Evolutionary conservation across 2,888 invertebrate genomes (phyloP), one percentile per base, ranked within the genome.

Genomic region (Lochmaea crataegi): DNA sequence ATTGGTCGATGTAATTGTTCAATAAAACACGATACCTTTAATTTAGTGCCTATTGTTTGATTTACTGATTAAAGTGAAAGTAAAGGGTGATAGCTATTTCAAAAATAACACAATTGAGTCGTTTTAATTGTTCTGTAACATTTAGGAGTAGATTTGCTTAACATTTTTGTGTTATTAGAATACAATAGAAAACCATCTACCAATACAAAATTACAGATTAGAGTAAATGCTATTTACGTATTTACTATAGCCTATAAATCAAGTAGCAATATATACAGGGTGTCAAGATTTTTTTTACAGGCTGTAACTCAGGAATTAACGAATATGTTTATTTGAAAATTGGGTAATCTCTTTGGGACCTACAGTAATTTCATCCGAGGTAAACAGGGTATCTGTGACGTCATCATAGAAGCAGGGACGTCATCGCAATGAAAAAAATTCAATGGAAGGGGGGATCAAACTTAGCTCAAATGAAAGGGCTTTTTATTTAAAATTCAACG

Each of bases 21-120:
- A 56, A 64, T 56, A 69, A 69, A 53, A 64, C 41, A 53, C 53
- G 56, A 64, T 64, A 64, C 57, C 64, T 70, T 64, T 70, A 64
- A 69, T 69, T 69, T 70, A 70, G 26, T 64, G 45, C 26, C 70
- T 53, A 70, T 70, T 70, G 70, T 70, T 70, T 57, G 64, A 70
- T 70, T 57, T 64, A 70, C 70, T 70, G 69, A 69, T 69, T 69
- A 56, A 53, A 70, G 64, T 70, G 64, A 69, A 69, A 69, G 63
- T 61, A 51, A 51, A 53, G 63, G 64, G 69, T 69, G 69, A 63
- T 56, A 42, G 18, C 42, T 64, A 26, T 65, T 65, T 48, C 51
- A n/a, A 65, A 65, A 65, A 57, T 58, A 67, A 58, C 58, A 67
- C 57, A 58, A 58, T 56, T 58, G 58, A 32, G 42, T 12, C 45